Evolutionary conservation across 2,797 vertebrate genomes (phyloP), one percentile per base, ranked within the genome.

Genomic region (Synanceia verrucosa): DNA sequence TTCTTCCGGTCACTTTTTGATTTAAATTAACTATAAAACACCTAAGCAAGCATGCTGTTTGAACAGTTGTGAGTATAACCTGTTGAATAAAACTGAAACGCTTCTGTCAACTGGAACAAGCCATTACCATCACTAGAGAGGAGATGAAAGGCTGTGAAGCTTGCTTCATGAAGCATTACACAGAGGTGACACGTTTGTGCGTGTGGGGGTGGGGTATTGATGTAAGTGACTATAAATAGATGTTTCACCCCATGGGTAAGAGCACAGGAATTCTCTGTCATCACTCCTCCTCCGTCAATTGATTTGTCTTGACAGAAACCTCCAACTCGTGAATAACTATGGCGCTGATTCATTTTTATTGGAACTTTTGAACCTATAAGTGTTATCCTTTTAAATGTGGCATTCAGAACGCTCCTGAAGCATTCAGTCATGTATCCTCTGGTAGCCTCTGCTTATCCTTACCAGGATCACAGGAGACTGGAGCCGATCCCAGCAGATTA

Each of bases 201-300:
- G n/a, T n/a, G n/a, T n/a, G n/a, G n/a, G n/a, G n/a, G n/a, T n/a
- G 69, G 66, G 47, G 11, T 87, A 91, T 88, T 84, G 90, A 93
- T 88, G 85, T 65, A 65, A 63, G 58, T 9, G 33, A 70, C 82
- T 89, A 85, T 78, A 89, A 92, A 92, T 93, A 93, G 88, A 89
- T 29, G 72, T 88, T 89, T 88, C 81, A 72, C 81, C 89, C 89
- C 61, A 24, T 51, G 88, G 92, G 82, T 81, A 80, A 77, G 58
- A 88, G 65, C 65, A 46, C 52, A 80, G 78, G 74, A 88, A 88
- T 88, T 84, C 83, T 81, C 72, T 81, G 72, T 85, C 81, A 88
- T 92, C 87, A 91, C 73, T 75, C 62, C 44, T 66, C 75, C 46
- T 61, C 70, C 73, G 46, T 51, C 29, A 29, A 64, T 66, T 90